These are phyloP conservation scores for Girardinus metallicus DNA, from an alignment of 2,797 vertebrate genomes.

Conservation along the genomic window DNA sequence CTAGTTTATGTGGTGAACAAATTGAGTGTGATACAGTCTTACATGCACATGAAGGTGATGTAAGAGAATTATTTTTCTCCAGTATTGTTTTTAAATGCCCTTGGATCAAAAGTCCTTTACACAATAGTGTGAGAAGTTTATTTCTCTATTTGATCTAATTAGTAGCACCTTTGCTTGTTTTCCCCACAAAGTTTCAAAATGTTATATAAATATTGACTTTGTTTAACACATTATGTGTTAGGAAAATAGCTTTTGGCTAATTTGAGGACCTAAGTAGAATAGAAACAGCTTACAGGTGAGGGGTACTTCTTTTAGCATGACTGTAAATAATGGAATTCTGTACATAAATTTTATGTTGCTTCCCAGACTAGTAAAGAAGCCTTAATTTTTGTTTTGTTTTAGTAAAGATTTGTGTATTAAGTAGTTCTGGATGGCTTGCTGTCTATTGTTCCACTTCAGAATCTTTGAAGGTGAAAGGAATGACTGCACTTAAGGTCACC, in stretches of 20 bases:
- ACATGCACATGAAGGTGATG: background rate
- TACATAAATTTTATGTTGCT: conserved; percentile 50
- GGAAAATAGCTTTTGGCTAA: background rate
- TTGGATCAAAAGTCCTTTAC: background rate
- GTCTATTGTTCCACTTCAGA: conserved; percentile 80
- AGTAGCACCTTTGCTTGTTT: background rate
- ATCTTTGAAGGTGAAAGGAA: conserved; percentile 82
- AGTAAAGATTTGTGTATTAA: conserved; percentile 76
- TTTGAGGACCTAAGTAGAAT: background rate
- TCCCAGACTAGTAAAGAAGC: conserved; percentile 40
- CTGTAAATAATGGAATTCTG: conserved; percentile 19
- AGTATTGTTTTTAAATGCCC: background rate
- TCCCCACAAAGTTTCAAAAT: background rate
- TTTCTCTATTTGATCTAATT: background rate
- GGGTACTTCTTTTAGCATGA: background rate
- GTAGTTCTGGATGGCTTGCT: conserved; percentile 81
- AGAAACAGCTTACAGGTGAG: background rate
- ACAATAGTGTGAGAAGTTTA: background rate
- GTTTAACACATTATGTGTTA: background rate
- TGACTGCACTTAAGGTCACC: conserved; percentile 80
- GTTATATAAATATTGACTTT: background rate
- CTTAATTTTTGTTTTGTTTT: conserved; percentile 62
- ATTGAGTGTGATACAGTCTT: background rate
- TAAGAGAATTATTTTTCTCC: background rate
- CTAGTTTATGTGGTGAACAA: background rate